Conservation (phyloP, 2,113 vertebrate genomes). For the Microtus oregoni region DNA sequence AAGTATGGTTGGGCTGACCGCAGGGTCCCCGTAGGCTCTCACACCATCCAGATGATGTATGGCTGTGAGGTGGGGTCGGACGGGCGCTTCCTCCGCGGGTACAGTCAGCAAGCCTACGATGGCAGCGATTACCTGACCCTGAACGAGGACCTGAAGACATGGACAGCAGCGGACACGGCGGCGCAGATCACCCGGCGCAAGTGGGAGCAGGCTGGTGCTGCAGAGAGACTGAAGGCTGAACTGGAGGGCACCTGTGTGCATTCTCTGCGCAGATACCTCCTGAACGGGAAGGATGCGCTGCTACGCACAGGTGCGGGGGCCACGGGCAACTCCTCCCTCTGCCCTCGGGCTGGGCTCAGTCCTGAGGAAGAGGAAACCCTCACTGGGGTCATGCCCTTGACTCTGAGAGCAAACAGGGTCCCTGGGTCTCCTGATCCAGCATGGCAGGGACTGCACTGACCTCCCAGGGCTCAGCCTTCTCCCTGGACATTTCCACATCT, state of each 20-base stretch:
- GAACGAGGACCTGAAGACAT: not conserved
- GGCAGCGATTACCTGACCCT: not conserved
- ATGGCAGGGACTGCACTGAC: not conserved
- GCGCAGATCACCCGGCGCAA: not conserved
- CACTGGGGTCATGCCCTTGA: not conserved
- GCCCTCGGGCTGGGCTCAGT: not conserved
- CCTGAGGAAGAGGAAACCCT: not conserved
- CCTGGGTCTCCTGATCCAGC: not conserved
- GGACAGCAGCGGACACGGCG: accelerated
- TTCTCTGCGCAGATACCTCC: not conserved
- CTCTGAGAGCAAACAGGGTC: not conserved
- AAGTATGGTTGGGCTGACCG: not conserved
- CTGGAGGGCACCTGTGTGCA: not conserved
- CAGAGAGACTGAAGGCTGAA: accelerated
- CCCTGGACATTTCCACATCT: not conserved
- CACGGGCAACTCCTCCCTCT: not conserved
- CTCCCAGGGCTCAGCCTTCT: not conserved
- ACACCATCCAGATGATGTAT: accelerated
- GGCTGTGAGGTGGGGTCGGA: not conserved
- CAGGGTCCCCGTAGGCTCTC: not conserved
- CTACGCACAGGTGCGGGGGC: not conserved
- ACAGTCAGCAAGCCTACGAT: accelerated
- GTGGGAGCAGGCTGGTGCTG: accelerated
- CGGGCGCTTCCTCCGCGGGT: not conserved
- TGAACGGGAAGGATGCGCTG: not conserved